Base-by-base conservation (phyloP, 2,888 invertebrate genomes). In the Oasisia sp. region DNA sequence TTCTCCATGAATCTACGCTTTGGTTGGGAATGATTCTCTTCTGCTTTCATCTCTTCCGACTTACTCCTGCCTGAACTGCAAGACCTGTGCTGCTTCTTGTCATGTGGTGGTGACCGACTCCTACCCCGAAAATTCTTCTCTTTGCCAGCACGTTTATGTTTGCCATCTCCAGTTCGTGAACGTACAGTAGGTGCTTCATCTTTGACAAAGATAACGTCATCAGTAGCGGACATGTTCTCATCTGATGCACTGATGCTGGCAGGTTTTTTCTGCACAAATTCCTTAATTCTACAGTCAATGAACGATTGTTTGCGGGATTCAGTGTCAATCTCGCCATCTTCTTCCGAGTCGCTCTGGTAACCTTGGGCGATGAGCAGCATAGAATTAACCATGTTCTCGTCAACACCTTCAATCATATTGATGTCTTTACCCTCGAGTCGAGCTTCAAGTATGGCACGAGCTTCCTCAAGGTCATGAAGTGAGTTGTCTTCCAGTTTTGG, bases 401-500 rank as follows among this genome's bases (percentile, higher is more conserved):
- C 93, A 9, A 93, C 91, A 19, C 92, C 92, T 11, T 93, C 93
- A 8, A 58, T 93, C 8, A 58, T 91, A 32, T 89, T 56, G 58
- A 93, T 92, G 7, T 92, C 92, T 89, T 93, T 94, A n/a, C 95
- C 95, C 91, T 94, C 94, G 11, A 96, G 94, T 93, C 96, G 95
- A 32, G 96, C 96, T 93, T 95, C 94, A 12, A 96, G 93, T 38
- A 96, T 95, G 27, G 95, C 96, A 92, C 96, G 94, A 11, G 96
- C 95, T 56, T 95, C 95, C 93, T 96, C 96, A 90, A 96, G 94
- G 92, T 95, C 95, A 92, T 95, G 95, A 90, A 96, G 74, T 27
- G 74, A 74, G 74, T 74, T 74, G 74, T 74, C 74, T 19, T 74
- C 74, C 19, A 74, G 74, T 27, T 74, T 74, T 74, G 74, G 7